A percentile compares a stretch with the other conserved stretches of the same genome.
phyloP scores from a whole-genome alignment of 2,888 invertebrate species.

The Synergus itoensis region DNA sequence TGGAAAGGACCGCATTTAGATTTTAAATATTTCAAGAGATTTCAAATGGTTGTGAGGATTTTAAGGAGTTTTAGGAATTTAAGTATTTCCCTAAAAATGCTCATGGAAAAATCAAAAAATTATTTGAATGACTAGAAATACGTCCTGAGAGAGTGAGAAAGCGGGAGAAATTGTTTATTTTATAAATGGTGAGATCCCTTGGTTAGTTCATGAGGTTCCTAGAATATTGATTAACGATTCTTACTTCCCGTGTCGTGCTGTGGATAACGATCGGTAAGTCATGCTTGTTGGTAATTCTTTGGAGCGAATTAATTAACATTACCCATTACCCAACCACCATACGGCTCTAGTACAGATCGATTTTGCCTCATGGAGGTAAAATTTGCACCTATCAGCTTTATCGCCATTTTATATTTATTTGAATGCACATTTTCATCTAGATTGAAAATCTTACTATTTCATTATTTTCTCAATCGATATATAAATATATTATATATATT shows the following conservation, averaged over 20 bases:
- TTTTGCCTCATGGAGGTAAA: background rate
- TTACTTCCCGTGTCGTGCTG: conserved; percentile 51
- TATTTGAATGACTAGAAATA: too few species aligned
- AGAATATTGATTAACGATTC: conserved; percentile 62
- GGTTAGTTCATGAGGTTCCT: conserved; percentile 35
- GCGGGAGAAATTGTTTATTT: background rate
- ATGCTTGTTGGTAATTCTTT: conserved; percentile 57
- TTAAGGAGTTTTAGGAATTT: too few species aligned
- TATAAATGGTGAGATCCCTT: conserved; percentile 39
- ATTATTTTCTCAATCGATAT: background rate
- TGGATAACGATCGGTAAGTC: conserved; percentile 63
- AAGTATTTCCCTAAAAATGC: too few species aligned
- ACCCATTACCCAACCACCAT: conserved; percentile 30
- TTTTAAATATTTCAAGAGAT: too few species aligned
- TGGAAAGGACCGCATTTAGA: too few species aligned
- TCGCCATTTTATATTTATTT: background rate
- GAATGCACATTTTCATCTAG: background rate
- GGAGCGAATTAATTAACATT: conserved; percentile 66
- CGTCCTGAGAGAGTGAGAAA: too few species aligned
- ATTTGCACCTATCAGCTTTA: background rate
- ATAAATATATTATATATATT: too few species aligned
- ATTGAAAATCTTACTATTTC: background rate
- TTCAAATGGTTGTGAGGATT: too few species aligned
- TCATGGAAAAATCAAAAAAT: too few species aligned
- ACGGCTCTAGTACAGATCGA: background rate